Percentiles rank a stretch among this genome's conserved stretches.
Conservation (phyloP, 2,113 vertebrate species). For the Varanus salvator region DNA sequence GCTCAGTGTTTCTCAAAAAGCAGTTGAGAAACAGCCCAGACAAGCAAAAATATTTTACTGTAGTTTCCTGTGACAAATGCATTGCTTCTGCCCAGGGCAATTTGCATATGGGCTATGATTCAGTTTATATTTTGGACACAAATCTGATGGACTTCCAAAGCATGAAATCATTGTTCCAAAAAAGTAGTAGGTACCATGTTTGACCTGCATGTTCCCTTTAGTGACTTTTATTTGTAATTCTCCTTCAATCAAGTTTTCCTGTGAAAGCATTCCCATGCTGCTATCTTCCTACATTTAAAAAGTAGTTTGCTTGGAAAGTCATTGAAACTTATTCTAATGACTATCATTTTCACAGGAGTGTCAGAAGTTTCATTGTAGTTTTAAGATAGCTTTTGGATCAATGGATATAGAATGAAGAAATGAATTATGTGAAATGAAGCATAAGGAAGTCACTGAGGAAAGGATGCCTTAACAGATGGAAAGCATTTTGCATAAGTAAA, state of each 20-base stretch:
- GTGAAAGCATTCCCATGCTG: neutral
- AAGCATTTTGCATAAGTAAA: no score
- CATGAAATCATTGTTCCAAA: neutral
- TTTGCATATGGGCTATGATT: neutral
- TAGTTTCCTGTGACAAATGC: neutral
- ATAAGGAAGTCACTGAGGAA: no score
- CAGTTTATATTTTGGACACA: neutral
- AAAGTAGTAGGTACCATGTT: neutral
- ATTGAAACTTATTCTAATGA: neutral
- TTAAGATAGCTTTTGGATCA: neutral
- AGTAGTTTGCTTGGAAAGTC: neutral
- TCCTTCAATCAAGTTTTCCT: neutral
- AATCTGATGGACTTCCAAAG: neutral
- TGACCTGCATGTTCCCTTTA: neutral
- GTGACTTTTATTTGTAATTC: neutral
- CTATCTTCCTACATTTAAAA: neutral
- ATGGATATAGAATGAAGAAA: neutral
- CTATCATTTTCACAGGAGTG: neutral
- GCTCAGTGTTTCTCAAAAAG: neutral
- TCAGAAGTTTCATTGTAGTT: neutral
- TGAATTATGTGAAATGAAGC: neutral
- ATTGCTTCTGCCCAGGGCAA: neutral
- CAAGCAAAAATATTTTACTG: neutral
- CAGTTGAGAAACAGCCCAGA: neutral
- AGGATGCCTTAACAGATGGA: no score